These are phyloP conservation scores for Antheraea pernyi DNA, from an alignment of 1,140 invertebrate species.

Conservation along the genomic window DNA sequence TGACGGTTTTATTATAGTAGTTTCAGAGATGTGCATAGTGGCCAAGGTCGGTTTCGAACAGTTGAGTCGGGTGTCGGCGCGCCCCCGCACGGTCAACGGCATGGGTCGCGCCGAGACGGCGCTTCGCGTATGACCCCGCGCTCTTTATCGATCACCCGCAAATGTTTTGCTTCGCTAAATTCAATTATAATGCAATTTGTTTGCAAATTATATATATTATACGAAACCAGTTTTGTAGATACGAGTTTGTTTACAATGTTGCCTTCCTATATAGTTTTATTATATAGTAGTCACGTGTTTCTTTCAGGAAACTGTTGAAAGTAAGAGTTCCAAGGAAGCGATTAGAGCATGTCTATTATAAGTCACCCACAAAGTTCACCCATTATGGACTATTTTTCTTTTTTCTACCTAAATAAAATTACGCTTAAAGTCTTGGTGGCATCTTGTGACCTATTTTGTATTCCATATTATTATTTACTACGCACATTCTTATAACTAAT, in stretches of 20 bases:
- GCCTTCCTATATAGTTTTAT: background rate
- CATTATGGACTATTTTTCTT: no score
- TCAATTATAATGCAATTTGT: conserved; percentile 36
- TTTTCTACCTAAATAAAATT: no score
- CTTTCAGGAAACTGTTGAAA: background rate
- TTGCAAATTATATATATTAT: background rate
- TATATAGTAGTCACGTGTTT: background rate
- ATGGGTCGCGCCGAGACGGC: conserved; percentile 44
- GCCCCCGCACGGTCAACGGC: conserved; percentile 65
- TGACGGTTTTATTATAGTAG: background rate
- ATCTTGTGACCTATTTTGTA: no score
- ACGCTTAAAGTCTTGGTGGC: no score
- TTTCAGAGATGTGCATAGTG: conserved; percentile 27
- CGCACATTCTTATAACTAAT: no score
- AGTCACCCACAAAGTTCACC: no score
- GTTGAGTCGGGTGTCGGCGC: conserved; percentile 34
- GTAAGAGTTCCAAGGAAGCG: background rate
- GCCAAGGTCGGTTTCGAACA: conserved; percentile 57
- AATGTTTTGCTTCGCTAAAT: conserved; percentile 53
- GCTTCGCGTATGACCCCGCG: conserved; percentile 58
- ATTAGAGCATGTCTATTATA: no score
- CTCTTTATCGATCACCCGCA: conserved; percentile 66
- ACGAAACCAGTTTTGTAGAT: background rate
- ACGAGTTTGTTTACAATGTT: background rate
- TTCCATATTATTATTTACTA: no score